Conservation (phyloP, 2,797 vertebrate genomes). For the Synaphobranchus kaupii region DNA sequence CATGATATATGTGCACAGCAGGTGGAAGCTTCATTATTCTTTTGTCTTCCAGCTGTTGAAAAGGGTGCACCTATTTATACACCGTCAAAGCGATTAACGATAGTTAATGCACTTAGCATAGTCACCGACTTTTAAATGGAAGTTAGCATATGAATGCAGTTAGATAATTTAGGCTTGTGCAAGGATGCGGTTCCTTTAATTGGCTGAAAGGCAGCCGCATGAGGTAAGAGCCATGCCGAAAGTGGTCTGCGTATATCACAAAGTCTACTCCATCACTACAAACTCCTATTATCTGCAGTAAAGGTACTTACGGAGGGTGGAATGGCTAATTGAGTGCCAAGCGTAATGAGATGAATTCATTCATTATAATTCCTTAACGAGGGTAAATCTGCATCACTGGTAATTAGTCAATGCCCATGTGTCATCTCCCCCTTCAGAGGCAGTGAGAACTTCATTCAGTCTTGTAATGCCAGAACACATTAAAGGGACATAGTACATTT, state of each 20-base stretch:
- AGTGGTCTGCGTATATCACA: not conserved
- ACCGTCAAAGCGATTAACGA: constrained; percentile 32
- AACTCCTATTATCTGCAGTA: not conserved
- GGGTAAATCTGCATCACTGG: constrained; percentile 59
- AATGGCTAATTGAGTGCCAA: constrained; percentile 49
- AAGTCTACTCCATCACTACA: constrained; percentile 23
- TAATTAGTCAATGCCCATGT: constrained; percentile 61
- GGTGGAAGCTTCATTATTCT: not conserved
- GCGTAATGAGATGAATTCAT: constrained; percentile 63
- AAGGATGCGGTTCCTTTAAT: not conserved
- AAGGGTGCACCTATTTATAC: constrained; percentile 17
- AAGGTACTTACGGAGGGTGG: constrained; percentile 27
- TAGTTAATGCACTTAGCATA: constrained; percentile 25
- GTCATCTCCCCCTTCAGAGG: constrained; percentile 43
- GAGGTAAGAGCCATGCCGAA: constrained; percentile 13
- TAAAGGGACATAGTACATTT: constrained; percentile 56
- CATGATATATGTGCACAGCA: not conserved
- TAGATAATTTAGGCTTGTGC: not conserved
- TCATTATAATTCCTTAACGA: constrained; percentile 60
- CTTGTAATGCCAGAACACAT: constrained; percentile 50
- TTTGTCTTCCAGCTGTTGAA: constrained; percentile 23
- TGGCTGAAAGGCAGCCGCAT: not conserved
- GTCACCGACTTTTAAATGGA: not conserved
- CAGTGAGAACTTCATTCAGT: constrained; percentile 30
- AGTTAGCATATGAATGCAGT: constrained; percentile 25